Evolutionary conservation across 2,797 vertebrate genomes (phyloP).

Genomic region (Garrulus glandarius): DNA sequence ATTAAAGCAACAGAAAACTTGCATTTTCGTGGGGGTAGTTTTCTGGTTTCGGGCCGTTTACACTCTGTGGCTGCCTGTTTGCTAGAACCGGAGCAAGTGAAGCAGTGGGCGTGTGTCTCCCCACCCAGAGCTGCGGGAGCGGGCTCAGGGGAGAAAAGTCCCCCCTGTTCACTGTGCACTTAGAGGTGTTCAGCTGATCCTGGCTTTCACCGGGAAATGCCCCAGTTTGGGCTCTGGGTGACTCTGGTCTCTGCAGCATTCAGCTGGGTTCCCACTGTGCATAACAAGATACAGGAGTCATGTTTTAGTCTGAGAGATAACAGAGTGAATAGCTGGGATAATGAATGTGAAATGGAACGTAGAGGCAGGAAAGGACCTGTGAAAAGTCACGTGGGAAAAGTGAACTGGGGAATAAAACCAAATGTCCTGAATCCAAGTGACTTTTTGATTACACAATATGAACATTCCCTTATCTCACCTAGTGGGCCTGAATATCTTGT

Average conservation of each 20-base stretch:
- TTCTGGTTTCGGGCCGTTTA: background rate
- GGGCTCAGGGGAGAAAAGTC: background rate
- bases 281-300: background rate
- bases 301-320: background rate
- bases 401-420: background rate
- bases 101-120: background rate
- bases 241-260: background rate
- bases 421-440: background rate
- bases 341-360: background rate
- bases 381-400: background rate
- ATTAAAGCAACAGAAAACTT: background rate
- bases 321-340: background rate
- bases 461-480: background rate
- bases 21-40: background rate
- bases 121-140: too few species aligned
- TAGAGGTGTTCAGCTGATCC: background rate
- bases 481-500: background rate
- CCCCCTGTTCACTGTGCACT: fast-evolving
- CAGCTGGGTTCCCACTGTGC: background rate
- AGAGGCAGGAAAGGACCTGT: background rate
- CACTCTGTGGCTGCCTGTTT: background rate
- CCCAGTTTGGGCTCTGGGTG: background rate
- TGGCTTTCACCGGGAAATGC: background rate
- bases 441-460: background rate
- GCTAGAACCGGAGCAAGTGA: background rate